Evolutionary conservation across 2,113 vertebrate species (phyloP).

Genomic region (Microtus pennsylvanicus): DNA sequence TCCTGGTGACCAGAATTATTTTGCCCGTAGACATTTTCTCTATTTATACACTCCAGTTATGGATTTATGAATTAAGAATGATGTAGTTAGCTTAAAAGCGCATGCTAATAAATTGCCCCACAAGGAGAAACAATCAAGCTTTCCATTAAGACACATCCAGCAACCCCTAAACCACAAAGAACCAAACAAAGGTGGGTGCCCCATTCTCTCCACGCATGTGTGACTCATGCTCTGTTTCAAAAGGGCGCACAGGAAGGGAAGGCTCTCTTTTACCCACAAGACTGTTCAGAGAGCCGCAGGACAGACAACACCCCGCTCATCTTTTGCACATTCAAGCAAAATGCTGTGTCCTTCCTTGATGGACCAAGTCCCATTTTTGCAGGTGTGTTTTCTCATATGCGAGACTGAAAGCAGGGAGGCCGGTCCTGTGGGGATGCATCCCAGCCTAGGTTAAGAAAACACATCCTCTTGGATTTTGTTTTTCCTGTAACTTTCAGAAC

Average conservation of each 20-base stretch:
- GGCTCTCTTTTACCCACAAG: conserved; percentile 20
- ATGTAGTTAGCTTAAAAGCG: conserved; percentile 65
- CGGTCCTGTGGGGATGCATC: conserved; percentile 4
- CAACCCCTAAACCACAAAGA: conserved; percentile 43
- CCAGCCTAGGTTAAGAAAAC: conserved; percentile 42
- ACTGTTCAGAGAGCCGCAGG: neutral
- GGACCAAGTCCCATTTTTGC: conserved; percentile 73
- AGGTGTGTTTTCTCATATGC: conserved; percentile 70
- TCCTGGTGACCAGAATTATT: neutral
- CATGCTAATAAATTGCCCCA: conserved; percentile 53
- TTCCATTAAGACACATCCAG: conserved; percentile 50
- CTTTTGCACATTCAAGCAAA: conserved; percentile 60
- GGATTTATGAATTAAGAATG: conserved; percentile 38
- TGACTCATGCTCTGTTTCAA: conserved; percentile 52
- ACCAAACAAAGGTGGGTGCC: conserved; percentile 57
- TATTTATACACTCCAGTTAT: conserved; percentile 1
- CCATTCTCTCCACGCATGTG: neutral
- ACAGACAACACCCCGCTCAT: conserved; percentile 7
- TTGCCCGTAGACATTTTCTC: neutral
- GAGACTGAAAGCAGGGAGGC: neutral
- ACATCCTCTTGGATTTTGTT: conserved; percentile 40
- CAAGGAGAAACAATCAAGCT: conserved; percentile 46
- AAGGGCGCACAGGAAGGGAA: conserved; percentile 16
- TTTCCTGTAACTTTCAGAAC: conserved; percentile 55
- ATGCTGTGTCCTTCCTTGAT: conserved; percentile 59